Conservation (phyloP, 2,888 invertebrate genomes). For the Oxyscelio sp. region DNA sequence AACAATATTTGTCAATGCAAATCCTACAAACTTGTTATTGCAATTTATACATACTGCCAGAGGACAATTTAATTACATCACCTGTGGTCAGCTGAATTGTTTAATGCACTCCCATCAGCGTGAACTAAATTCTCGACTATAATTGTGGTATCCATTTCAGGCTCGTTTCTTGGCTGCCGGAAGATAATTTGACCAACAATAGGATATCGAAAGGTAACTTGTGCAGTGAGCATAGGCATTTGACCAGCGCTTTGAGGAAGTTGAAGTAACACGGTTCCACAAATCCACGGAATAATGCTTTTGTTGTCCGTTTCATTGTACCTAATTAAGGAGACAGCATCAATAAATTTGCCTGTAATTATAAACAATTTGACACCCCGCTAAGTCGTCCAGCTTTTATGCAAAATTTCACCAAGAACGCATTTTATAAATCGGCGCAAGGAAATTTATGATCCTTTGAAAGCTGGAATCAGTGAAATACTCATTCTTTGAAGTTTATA, state of each 20-base stretch:
- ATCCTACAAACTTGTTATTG: constrained; percentile 1
- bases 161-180: constrained; percentile 93
- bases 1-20: not conserved
- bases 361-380: no score
- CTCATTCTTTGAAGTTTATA: no score
- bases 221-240: constrained; percentile 93
- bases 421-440: no score
- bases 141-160: constrained; percentile 95
- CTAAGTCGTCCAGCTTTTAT: no score
- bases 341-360: no score
- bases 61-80: constrained; percentile 64
- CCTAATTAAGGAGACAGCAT: constrained; percentile 85
- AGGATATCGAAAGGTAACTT: constrained; percentile 95
- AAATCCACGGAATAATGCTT: constrained; percentile 90
- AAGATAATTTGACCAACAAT: constrained; percentile 95
- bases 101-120: constrained; percentile 94
- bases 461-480: no score
- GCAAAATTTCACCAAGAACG: no score
- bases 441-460: no score
- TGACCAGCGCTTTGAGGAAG: constrained; percentile 91
- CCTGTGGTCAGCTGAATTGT: constrained; percentile 92
- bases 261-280: constrained; percentile 91
- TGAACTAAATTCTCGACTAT: constrained; percentile 95
- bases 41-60: constrained; percentile 31
- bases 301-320: constrained; percentile 89